Percentiles rank a stretch among this genome's conserved stretches.
phyloP scores from a whole-genome alignment of 2,888 invertebrate genomes.

The Drosophila mimica region DNA sequence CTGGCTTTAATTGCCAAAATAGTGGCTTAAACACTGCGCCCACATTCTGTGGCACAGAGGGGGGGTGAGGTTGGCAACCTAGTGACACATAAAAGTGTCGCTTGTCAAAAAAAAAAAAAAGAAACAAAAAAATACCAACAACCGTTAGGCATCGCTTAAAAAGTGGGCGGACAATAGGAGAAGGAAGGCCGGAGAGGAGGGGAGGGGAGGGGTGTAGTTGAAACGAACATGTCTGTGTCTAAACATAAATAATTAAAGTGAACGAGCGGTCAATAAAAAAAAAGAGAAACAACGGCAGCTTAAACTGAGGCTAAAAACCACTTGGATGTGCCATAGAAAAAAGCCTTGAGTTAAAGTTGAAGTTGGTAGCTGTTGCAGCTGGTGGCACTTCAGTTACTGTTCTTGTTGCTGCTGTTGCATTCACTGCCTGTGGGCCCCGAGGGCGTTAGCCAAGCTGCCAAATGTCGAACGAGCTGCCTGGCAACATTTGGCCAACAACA shows the following conservation, averaged over 20 bases:
- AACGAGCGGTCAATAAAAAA: constrained; percentile 63
- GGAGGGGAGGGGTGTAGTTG: constrained; percentile 11
- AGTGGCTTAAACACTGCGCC: constrained; percentile 46
- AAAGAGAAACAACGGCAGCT: constrained; percentile 14
- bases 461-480: constrained; percentile 52
- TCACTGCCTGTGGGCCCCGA: constrained; percentile 44
- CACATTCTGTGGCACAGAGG: constrained; percentile 24
- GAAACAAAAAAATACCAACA: constrained; percentile 10
- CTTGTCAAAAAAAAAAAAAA: constrained; percentile 53
- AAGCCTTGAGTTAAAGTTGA: constrained; percentile 31
- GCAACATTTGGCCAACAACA: constrained; percentile 46
- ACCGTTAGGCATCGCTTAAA: constrained; percentile 45
- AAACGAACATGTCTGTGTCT: constrained; percentile 27
- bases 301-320: constrained; percentile 25
- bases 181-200: neutral
- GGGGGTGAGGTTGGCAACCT: constrained; percentile 49
- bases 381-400: constrained; percentile 22
- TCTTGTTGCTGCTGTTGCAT: constrained; percentile 12
- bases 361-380: constrained; percentile 29
- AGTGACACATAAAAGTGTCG: constrained; percentile 78
- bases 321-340: constrained; percentile 43
- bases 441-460: constrained; percentile 71
- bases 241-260: constrained; percentile 67
- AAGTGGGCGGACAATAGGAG: constrained; percentile 1
- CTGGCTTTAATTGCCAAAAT: constrained; percentile 57